Conservation (phyloP, 1,140 invertebrate species). For the Procambarus virginalis region DNA sequence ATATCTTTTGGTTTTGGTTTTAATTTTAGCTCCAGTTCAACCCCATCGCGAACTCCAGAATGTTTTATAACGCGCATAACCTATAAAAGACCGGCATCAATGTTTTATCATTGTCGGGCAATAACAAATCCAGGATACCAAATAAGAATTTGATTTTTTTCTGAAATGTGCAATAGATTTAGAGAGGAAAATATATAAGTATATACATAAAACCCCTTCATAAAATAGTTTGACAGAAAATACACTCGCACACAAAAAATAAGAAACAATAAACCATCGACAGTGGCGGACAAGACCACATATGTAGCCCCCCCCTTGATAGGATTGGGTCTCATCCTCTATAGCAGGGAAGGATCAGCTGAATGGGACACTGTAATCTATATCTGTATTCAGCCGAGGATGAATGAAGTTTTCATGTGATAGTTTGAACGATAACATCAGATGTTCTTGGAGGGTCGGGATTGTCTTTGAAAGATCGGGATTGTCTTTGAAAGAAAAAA, state of each 20-base stretch:
- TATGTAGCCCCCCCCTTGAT: slow-evolving; percentile 34
- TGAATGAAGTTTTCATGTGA: no score
- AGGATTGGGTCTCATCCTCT: slow-evolving; percentile 44
- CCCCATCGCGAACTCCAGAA: not conserved
- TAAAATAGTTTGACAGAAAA: not conserved
- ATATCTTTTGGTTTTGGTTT: not conserved
- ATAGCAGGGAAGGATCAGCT: slow-evolving; percentile 30
- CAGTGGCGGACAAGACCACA: slow-evolving; percentile 23
- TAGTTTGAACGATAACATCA: slow-evolving; percentile 26
- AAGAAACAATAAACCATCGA: slow-evolving; percentile 21
- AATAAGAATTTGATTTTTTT: not conserved
- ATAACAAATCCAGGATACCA: not conserved
- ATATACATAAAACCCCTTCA: slow-evolving; percentile 30
- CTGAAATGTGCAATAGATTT: not conserved
- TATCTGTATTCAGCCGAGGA: no score
- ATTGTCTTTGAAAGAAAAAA: no score
- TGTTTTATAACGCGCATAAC: not conserved
- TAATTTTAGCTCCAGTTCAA: not conserved
- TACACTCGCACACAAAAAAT: not conserved
- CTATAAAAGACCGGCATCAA: not conserved
- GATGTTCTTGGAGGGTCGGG: no score
- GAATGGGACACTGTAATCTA: slow-evolving; percentile 34
- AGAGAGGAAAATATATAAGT: not conserved
- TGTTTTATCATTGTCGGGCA: not conserved
- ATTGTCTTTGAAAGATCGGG: no score